A percentile compares a stretch with the other conserved stretches of the same genome.
phyloP scores from a whole-genome alignment of 2,888 invertebrate genomes.

The Drosophila anomalata region DNA sequence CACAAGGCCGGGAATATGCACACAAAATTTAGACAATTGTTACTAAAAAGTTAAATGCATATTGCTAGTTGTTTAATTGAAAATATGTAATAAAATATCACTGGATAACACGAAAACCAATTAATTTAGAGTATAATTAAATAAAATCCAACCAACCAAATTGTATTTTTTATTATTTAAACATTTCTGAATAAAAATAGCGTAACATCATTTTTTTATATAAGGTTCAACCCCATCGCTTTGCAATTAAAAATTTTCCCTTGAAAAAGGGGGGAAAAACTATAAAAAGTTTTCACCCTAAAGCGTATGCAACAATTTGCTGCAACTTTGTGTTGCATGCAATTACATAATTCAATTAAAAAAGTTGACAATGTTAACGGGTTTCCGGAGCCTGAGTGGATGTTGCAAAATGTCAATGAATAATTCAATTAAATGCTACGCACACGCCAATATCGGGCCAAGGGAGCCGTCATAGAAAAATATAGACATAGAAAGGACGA shows the following conservation, averaged over 20 bases:
- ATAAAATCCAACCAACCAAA: not conserved
- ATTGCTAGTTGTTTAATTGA: not conserved
- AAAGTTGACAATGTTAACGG: slow-evolving; percentile 58
- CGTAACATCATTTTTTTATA: not conserved
- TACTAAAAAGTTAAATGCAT: not conserved
- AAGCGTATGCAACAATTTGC: slow-evolving; percentile 41
- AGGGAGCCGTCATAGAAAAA: not conserved
- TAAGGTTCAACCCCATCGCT: not conserved
- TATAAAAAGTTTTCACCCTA: slow-evolving; percentile 18
- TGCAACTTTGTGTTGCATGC: slow-evolving; percentile 50
- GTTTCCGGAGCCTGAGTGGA: slow-evolving; percentile 1
- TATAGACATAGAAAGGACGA: not conserved
- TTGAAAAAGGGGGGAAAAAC: not conserved
- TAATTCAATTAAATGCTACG: slow-evolving; percentile 67
- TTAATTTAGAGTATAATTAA: not conserved
- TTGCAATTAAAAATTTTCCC: slow-evolving; percentile 17
- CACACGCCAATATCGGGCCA: slow-evolving; percentile 42
- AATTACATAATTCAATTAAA: slow-evolving; percentile 66
- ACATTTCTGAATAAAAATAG: slow-evolving; percentile 13
- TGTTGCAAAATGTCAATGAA: slow-evolving; percentile 48
- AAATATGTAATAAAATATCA: not conserved
- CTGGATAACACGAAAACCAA: not conserved
- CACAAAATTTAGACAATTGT: not conserved
- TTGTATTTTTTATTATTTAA: not conserved
- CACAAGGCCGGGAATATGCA: not conserved